Conservation (phyloP, 2,888 invertebrate genomes). For the Caenorhabditis zanzibari region DNA sequence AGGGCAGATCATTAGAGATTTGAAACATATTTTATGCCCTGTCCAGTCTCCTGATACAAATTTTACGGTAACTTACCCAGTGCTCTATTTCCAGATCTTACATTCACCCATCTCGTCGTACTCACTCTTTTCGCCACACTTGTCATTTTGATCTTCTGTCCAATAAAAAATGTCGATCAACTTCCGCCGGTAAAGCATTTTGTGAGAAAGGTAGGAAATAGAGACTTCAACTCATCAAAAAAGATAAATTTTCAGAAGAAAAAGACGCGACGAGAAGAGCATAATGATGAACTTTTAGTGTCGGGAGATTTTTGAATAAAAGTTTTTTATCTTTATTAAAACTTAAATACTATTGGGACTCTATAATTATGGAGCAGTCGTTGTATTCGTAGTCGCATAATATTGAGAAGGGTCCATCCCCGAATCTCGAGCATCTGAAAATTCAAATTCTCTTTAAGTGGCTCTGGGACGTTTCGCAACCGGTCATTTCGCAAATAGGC, state of each 20-base stretch:
- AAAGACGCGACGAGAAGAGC: no score
- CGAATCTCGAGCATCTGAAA: background rate
- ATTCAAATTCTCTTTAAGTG: no score
- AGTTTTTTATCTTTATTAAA: no score
- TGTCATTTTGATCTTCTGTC: constrained; percentile 11
- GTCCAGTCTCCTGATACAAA: no score
- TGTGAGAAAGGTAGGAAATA: background rate
- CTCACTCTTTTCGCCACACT: background rate
- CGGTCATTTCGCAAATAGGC: no score
- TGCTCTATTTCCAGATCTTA: background rate
- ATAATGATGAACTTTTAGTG: background rate
- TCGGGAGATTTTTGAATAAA: no score
- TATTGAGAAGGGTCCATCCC: background rate
- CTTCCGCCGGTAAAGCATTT: background rate
- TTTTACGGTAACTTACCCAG: no score
- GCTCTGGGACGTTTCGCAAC: no score
- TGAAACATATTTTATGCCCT: no score
- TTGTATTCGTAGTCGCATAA: background rate
- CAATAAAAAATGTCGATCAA: background rate
- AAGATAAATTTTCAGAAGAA: no score
- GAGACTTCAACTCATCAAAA: no score
- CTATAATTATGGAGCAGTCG: background rate
- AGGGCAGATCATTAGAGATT: background rate
- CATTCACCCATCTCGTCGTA: background rate
- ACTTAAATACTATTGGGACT: no score